Evolutionary conservation across 2,888 invertebrate genomes (phyloP).

Genomic region (Ecliptopera silaceata): DNA sequence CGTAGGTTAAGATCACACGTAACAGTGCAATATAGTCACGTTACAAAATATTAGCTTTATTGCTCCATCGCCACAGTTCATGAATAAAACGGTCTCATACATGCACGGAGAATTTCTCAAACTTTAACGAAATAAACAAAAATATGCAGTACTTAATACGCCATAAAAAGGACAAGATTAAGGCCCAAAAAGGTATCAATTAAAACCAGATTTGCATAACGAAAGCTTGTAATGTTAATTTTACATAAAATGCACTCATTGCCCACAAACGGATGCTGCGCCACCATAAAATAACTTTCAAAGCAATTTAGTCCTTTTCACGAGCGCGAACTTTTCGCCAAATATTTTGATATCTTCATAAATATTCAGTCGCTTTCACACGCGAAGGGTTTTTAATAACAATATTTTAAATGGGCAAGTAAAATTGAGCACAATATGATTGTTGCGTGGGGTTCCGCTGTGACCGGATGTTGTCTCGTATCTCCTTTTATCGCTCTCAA

Average conservation of each 20-base stretch:
- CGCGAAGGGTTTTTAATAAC: constrained; percentile 56
- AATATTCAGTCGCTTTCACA: constrained; percentile 72
- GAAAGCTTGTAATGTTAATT: constrained; percentile 56
- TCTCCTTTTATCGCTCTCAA: constrained; percentile 58
- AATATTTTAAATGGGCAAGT: constrained; percentile 45
- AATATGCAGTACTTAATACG: constrained; percentile 34
- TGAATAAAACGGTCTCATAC: constrained; percentile 16
- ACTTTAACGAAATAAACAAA: constrained; percentile 22
- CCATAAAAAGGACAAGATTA: constrained; percentile 36
- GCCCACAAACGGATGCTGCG: constrained; percentile 46
- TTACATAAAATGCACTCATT: constrained; percentile 50
- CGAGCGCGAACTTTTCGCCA: constrained; percentile 51
- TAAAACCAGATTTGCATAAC: constrained; percentile 52
- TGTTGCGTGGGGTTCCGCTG: constrained; percentile 47
- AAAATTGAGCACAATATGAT: constrained; percentile 43
- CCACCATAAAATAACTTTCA: constrained; percentile 64
- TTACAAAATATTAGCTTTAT: constrained; percentile 29
- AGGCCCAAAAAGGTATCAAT: constrained; percentile 43
- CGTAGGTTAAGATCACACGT: constrained; percentile 32
- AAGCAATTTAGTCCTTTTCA: constrained; percentile 60
- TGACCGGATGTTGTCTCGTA: constrained; percentile 51
- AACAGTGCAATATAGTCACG: constrained; percentile 21
- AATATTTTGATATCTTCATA: constrained; percentile 63
- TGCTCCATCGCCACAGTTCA: constrained; percentile 26
- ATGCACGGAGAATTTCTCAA: constrained; percentile 7